Conservation (phyloP, 2,113 vertebrate species). For the Grammomys surdaster region DNA sequence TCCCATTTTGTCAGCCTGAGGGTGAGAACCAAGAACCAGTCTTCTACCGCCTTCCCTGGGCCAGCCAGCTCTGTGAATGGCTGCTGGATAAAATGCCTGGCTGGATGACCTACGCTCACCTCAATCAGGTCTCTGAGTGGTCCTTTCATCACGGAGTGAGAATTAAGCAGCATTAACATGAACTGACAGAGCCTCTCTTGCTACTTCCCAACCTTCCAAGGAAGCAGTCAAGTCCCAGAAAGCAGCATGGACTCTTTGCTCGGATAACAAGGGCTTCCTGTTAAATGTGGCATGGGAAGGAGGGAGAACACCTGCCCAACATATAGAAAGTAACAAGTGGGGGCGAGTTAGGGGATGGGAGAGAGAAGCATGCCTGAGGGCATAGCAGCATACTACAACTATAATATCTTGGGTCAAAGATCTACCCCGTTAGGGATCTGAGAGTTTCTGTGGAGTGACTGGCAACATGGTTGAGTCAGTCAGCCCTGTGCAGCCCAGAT, state of each 20-base stretch:
- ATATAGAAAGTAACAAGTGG: neutral
- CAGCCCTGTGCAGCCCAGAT: neutral
- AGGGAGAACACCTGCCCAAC: neutral
- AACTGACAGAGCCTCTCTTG: neutral
- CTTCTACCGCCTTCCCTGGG: neutral
- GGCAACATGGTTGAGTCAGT: too few relatives aligned
- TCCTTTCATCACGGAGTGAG: constrained; percentile 17
- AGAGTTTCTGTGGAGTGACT: neutral
- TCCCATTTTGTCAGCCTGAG: neutral
- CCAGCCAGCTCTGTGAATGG: neutral
- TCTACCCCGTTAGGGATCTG: neutral
- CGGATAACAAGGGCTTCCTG: neutral
- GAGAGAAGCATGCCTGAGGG: neutral
- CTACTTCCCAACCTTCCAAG: neutral
- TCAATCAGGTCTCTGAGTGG: constrained; percentile 62
- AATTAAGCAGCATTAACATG: constrained; percentile 57
- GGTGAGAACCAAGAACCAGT: neutral
- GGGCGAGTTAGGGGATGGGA: neutral
- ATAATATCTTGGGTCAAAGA: neutral
- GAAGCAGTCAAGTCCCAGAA: neutral
- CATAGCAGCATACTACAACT: neutral
- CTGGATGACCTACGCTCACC: constrained; percentile 64
- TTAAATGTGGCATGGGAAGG: neutral
- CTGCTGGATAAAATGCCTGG: neutral
- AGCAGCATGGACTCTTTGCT: neutral